phyloP scores from a whole-genome alignment of 2,888 invertebrate genomes.

The Hemistola chrysoprasaria region DNA sequence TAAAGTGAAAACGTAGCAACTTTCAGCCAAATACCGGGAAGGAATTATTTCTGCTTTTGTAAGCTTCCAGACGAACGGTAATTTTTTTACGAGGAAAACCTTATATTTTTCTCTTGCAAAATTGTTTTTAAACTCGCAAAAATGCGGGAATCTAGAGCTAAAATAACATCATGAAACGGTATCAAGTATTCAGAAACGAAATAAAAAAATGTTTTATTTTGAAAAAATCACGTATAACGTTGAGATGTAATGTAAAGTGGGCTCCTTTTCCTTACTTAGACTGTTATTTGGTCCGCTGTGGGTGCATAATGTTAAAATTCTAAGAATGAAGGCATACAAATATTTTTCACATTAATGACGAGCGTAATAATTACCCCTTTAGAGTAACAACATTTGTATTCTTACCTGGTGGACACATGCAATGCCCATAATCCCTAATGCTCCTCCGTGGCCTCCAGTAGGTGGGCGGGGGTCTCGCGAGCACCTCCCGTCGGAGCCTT shows the following conservation, averaged over 20 bases:
- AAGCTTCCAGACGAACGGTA: slow-evolving; percentile 21
- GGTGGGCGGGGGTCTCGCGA: slow-evolving; percentile 56
- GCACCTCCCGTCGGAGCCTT: slow-evolving; percentile 78
- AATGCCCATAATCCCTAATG: slow-evolving; percentile 84
- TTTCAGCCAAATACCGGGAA: slow-evolving; percentile 14
- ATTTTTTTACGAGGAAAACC: slow-evolving; percentile 20
- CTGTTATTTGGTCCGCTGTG: too few relatives aligned
- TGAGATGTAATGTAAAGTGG: too few relatives aligned
- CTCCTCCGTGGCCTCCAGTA: slow-evolving; percentile 68
- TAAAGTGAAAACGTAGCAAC: slow-evolving; percentile 14
- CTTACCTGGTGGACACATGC: slow-evolving; percentile 88
- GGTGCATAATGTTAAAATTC: too few relatives aligned
- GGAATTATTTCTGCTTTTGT: slow-evolving; percentile 20
- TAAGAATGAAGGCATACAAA: too few relatives aligned
- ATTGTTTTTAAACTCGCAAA: too few relatives aligned
- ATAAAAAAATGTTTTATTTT: too few relatives aligned
- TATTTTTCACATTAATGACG: too few relatives aligned
- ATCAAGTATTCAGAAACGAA: not conserved
- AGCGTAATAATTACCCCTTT: too few relatives aligned
- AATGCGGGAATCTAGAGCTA: not conserved
- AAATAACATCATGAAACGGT: too few relatives aligned
- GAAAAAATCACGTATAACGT: too few relatives aligned
- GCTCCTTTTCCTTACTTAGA: too few relatives aligned
- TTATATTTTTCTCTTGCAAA: slow-evolving; percentile 11
- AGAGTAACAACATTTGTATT: slow-evolving; percentile 3